These are phyloP conservation scores for Jaculus jaculus DNA, from an alignment of 2,113 vertebrate genomes.

Conservation along the genomic window DNA sequence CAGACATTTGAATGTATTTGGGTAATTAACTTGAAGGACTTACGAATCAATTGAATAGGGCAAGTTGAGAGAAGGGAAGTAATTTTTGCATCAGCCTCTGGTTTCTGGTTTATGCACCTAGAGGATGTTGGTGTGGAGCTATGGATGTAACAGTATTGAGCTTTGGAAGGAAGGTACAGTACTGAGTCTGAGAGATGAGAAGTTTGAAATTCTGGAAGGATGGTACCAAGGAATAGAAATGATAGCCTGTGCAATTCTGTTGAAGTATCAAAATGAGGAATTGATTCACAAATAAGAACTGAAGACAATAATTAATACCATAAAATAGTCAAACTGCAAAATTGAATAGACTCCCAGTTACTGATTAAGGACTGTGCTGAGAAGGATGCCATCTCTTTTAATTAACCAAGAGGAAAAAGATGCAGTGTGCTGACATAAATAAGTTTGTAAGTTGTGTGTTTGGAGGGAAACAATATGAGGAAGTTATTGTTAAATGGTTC, in stretches of 20 bases:
- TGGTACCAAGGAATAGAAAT: background rate
- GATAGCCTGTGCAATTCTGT: background rate
- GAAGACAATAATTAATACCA: background rate
- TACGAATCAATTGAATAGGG: background rate
- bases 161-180: background rate
- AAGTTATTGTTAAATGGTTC: constrained; percentile 24
- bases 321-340: background rate
- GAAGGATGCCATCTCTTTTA: background rate
- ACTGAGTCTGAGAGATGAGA: background rate
- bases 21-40: background rate
- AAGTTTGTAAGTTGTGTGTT: background rate
- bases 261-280: background rate
- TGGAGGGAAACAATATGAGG: background rate
- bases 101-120: background rate
- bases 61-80: background rate
- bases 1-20: background rate
- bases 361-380: background rate
- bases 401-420: background rate
- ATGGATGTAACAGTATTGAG: background rate
- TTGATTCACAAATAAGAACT: background rate
- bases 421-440: background rate
- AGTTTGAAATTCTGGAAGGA: background rate
- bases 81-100: background rate
- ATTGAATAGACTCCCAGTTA: background rate
- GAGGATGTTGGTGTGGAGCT: background rate